Evolutionary conservation across 2,113 vertebrate species (phyloP), one percentile per base, ranked within the genome.

Genomic region (Macaca mulatta): DNA sequence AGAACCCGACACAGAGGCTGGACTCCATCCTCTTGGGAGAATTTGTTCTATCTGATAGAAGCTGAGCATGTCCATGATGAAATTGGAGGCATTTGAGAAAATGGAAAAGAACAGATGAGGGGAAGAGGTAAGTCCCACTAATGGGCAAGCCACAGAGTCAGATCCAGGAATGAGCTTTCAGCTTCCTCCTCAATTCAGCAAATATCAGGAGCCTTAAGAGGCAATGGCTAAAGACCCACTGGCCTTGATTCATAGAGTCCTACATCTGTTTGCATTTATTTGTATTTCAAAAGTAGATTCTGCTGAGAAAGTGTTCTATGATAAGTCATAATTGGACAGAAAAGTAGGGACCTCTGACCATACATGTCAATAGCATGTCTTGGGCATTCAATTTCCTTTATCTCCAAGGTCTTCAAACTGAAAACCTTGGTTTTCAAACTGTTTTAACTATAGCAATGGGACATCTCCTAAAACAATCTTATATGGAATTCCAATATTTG

Each of bases 201-300:
- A 69, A 35, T 67, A 77, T 5, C 45, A 89, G 81, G 61, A 45
- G 70, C 57, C 50, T 35, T 93, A 14, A 43, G 12, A 81, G 32
- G 35, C 72, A 6, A 8, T 50, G 25, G 25, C 70, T 72, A 84
- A 80, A 80, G 45, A 57, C 6, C 72, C 14, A 38, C 8, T 25
- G 38, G 80, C 27, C 27, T 82, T 94, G 25, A 27, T 92, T 93
- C 95, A 74, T 10, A 30, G 92, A 85, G 38, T 11, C 20, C 48
- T 22, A 2, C 14, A 38, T 30, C n/a, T 78, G 25, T 32, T 87
- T 59, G 4, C 1, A 27, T 50, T 75, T 79, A 38, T 32, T 74
- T 92, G 35, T 38, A 75, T 94, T 89, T 72, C 48, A 92, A 90
- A 87, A 93, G 55, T 69, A 93, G 35, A 75, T 30, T 79, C 40